Percentiles rank a stretch among this genome's conserved stretches.
Conservation (phyloP, 92 coral and sea anemone species). For the Phenganax marumi region DNA sequence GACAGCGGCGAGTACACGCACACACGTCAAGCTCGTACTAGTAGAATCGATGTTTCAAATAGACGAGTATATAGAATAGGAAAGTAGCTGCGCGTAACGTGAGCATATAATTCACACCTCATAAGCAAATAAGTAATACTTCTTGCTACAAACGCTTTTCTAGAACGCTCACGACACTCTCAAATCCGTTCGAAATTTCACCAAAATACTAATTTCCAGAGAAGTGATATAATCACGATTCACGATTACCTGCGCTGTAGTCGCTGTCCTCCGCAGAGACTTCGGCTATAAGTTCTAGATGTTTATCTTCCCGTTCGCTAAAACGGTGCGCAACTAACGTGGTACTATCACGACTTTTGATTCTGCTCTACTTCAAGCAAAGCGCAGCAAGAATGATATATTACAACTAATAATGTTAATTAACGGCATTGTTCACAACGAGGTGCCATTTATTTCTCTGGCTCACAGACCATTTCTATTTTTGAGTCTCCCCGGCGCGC, state of each 20-base stretch:
- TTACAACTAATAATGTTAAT: neutral
- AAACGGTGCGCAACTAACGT: neutral
- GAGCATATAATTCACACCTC: slow-evolving; percentile 13
- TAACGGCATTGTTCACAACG: slow-evolving; percentile 32
- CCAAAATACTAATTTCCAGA: neutral
- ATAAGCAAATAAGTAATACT: slow-evolving; percentile 13
- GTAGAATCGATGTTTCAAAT: neutral
- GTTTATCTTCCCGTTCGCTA: neutral
- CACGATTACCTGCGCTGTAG: slow-evolving; percentile 5
- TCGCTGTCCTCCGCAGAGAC: no score
- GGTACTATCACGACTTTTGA: neutral
- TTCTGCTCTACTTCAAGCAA: neutral
- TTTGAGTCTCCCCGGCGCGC: slow-evolving; percentile 21
- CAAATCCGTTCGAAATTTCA: neutral
- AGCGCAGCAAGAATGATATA: slow-evolving; percentile 10
- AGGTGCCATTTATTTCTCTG: slow-evolving; percentile 32
- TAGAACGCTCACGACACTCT: neutral
- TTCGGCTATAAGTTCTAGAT: no score
- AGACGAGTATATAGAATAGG: no score
- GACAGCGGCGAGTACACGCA: neutral
- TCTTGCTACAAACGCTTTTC: slow-evolving; percentile 4
- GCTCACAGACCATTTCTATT: slow-evolving; percentile 30
- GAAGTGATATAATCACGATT: slow-evolving; percentile 27
- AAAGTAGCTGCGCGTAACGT: no score
- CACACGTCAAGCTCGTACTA: slow-evolving; percentile 7